phyloP scores from a whole-genome alignment of 2,797 vertebrate genomes.

The Euphonia xanthogaster region DNA sequence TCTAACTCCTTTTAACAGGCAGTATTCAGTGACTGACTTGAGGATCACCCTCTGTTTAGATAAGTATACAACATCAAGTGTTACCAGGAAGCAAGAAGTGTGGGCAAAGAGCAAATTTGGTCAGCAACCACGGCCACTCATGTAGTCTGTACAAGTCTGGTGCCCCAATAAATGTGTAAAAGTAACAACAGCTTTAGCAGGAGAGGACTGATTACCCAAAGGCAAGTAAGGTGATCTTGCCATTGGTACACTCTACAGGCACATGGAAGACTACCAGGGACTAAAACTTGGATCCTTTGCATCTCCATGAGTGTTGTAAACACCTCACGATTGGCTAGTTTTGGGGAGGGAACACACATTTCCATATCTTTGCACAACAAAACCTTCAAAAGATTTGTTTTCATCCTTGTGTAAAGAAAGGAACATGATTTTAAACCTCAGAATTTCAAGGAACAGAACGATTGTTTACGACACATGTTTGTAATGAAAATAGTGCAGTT shows the following conservation, averaged over 20 bases:
- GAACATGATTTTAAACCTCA: constrained; percentile 19
- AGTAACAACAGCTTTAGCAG: background rate
- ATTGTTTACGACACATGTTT: constrained; percentile 64
- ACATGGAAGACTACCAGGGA: background rate
- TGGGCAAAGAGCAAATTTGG: background rate
- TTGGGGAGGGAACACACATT: constrained; percentile 26
- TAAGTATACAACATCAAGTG: background rate
- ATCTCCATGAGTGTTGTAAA: background rate
- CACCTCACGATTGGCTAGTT: constrained; percentile 14
- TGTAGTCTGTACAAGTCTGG: background rate
- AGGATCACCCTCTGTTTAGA: background rate
- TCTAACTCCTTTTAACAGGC: background rate
- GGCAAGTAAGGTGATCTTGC: background rate
- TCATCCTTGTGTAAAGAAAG: constrained; percentile 17
- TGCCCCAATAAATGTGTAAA: background rate
- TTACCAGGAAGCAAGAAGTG: background rate
- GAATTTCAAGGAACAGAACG: constrained; percentile 53
- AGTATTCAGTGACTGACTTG: background rate
- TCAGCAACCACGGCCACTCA: background rate
- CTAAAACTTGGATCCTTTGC: background rate
- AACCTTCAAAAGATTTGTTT: constrained; percentile 39
- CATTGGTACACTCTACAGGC: background rate
- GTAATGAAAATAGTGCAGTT: constrained; percentile 62
- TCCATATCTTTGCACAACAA: background rate
- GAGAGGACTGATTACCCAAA: background rate